phyloP scores from a whole-genome alignment of 2,113 vertebrate genomes.

The Eptesicus fuscus region DNA sequence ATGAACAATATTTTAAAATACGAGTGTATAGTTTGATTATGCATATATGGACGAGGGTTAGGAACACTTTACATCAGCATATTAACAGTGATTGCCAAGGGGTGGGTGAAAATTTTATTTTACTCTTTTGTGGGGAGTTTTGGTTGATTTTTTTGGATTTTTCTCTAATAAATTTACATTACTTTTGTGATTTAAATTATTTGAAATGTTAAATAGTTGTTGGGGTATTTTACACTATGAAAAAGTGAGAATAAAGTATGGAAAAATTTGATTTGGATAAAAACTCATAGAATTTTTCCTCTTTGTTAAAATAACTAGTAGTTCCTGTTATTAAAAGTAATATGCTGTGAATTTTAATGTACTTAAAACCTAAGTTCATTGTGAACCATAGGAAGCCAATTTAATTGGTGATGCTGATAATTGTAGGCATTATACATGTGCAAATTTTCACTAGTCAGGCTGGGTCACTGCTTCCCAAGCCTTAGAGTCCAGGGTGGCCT shows the following conservation, averaged over 20 bases:
- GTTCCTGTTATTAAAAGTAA: neutral
- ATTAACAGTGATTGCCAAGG: neutral
- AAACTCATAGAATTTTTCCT: neutral
- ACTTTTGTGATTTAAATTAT: neutral
- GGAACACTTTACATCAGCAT: neutral
- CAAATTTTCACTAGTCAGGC: neutral
- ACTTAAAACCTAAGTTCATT: neutral
- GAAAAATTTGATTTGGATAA: constrained; percentile 33
- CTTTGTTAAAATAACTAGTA: constrained; percentile 1
- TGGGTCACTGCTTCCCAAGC: neutral
- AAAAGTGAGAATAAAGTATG: neutral
- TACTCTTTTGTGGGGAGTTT: neutral
- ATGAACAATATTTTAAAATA: neutral
- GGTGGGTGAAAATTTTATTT: neutral
- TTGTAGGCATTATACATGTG: neutral
- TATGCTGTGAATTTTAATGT: neutral
- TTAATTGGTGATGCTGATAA: neutral
- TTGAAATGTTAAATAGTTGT: neutral
- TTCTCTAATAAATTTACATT: neutral
- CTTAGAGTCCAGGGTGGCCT: neutral
- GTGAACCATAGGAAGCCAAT: neutral
- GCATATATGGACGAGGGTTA: neutral
- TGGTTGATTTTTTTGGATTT: neutral
- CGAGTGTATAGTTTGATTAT: neutral
- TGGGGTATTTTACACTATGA: neutral